Evolutionary conservation across 2,113 vertebrate species (phyloP).

Genomic region (Speoplatyrhinus poulsoni): DNA sequence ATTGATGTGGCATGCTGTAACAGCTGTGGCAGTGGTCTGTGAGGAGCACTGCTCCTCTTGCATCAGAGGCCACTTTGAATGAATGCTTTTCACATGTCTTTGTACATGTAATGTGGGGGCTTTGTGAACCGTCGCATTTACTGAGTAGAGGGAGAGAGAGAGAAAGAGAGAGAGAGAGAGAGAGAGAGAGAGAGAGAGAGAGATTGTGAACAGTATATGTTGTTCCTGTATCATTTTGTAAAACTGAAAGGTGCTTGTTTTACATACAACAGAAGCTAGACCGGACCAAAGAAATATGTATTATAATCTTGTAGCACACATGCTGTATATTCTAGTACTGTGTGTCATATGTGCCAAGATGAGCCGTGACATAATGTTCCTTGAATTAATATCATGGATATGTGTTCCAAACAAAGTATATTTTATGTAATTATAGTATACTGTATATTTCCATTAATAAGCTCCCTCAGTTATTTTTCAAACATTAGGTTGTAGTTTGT

Average conservation of each 20-base stretch:
- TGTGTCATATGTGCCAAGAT: not conserved
- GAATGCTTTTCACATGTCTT: slow-evolving; percentile 43
- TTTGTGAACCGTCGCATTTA: slow-evolving; percentile 52
- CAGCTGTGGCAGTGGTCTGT: slow-evolving; percentile 58
- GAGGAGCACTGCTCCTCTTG: slow-evolving; percentile 55
- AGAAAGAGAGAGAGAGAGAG: not conserved
- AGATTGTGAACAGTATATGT: no score
- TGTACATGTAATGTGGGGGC: slow-evolving; percentile 35
- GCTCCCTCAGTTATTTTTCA: slow-evolving; percentile 42
- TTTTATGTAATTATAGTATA: not conserved
- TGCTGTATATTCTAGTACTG: no score
- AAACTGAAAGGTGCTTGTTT: no score
- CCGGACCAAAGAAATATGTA: no score
- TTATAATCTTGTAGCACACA: no score
- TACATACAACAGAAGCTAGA: no score
- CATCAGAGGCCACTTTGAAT: slow-evolving; percentile 58
- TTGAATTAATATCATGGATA: not conserved
- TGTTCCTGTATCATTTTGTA: no score
- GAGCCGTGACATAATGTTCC: not conserved
- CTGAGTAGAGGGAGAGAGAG: slow-evolving; percentile 37
- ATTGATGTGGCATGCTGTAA: slow-evolving; percentile 61
- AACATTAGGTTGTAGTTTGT: slow-evolving; percentile 56
- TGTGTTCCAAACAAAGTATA: not conserved
- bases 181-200: no score
- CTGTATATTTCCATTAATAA: no score